A percentile compares a stretch with the other conserved stretches of the same genome.
These are phyloP conservation scores for Oreochromis grahami DNA, from an alignment of 2,797 vertebrate genomes.

Conservation along the genomic window DNA sequence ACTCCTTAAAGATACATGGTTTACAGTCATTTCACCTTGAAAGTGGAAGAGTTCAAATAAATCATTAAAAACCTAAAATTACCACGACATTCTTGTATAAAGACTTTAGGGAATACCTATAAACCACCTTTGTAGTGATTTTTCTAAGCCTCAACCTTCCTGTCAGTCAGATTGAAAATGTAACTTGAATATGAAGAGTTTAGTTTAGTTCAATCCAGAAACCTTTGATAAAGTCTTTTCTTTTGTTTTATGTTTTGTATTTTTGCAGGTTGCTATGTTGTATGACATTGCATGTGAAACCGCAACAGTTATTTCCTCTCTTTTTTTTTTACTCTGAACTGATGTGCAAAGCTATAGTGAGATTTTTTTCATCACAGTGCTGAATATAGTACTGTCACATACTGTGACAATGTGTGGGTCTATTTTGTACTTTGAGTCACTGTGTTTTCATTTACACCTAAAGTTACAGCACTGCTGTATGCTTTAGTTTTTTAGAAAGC, in stretches of 20 bases:
- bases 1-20: accelerated
- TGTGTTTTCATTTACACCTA: not conserved
- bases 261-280: not conserved
- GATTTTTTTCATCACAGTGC: not conserved
- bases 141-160: not conserved
- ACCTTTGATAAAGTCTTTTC: not conserved
- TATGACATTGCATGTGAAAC: not conserved
- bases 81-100: not conserved
- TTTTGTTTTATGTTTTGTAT: not conserved
- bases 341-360: not conserved
- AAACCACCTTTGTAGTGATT: not conserved
- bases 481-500: not conserved
- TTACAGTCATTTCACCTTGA: not conserved
- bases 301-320: not conserved
- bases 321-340: not conserved
- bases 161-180: not conserved
- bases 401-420: accelerated
- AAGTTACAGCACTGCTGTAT: not conserved
- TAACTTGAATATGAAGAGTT: not conserved
- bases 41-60: not conserved
- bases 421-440: not conserved
- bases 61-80: not conserved
- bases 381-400: accelerated
- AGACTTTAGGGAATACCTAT: accelerated
- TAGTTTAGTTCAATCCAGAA: accelerated